Base-by-base conservation (phyloP, 2,888 invertebrate species). In the Phrixothrix hirtus region DNA sequence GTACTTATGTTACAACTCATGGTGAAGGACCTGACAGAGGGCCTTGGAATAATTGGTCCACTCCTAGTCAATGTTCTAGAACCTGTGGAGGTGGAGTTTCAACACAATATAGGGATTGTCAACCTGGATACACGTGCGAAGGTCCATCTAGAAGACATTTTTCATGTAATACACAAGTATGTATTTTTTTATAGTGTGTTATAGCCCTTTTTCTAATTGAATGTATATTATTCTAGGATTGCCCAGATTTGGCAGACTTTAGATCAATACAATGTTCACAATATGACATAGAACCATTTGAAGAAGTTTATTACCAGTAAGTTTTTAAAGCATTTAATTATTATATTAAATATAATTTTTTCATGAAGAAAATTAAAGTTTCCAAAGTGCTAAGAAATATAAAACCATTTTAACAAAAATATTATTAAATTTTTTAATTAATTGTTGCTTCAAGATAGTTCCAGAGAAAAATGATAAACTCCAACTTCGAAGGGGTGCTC, bases 1-100 rank as follows among this genome's bases (percentile, higher is more conserved):
- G 81, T 36, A 88, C 84, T 62, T 88, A 81, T 69, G 83, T 90
- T 55, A 78, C 84, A 55, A 85, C 81, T 12, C 86, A 86, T 2
- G 86, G 84, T 59, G 84, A 83, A 5, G 67, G 66, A 6, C 75
- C 76, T n/a, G 80, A 81, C 38, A 79, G 82, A 6, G 86, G 86
- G 9, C 82, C 82, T 51, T 93, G 93, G 93, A 84, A 87, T 2
- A 86, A 87, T 5, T 95, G 95, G 93, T 87, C 89, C 7, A 80
- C 84, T 30, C 87, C 89, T 39, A 86, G 88, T 15, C 82, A 87
- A 44, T 98, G 97, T 76, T 94, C 95, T 2, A 81, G 94, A 57
- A 84, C 90, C 12, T 98, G 97, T 71, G 97, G 96, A 0, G 92
- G 94, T 9, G 97, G 97, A 42, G 94, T 96, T 13, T 86, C 92